A percentile compares a stretch with the other conserved stretches of the same genome.
Evolutionary conservation across 1,140 invertebrate genomes (phyloP).

Genomic region (Andrena cerasifolii): DNA sequence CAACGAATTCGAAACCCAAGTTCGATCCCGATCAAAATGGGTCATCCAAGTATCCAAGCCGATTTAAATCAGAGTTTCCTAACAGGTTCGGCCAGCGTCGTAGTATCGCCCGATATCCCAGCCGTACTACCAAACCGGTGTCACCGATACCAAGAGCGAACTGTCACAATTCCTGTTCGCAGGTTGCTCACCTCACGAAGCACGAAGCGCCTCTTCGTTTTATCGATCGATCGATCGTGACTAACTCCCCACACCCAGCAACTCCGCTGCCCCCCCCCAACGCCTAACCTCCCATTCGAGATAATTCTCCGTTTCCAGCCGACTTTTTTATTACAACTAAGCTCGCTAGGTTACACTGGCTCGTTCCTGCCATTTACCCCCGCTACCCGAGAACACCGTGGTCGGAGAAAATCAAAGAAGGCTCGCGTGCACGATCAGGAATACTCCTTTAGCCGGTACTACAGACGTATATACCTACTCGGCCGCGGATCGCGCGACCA

Average conservation of each 20-base stretch:
- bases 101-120: no score
- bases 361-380: conserved; percentile 27
- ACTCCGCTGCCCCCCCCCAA: background rate
- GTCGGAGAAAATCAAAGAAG: conserved; percentile 15
- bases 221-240: conserved; percentile 31
- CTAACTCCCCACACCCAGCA: conserved; percentile 10
- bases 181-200: conserved; percentile 21
- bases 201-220: conserved; percentile 2
- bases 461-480: conserved; percentile 23
- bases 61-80: no score
- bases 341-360: background rate
- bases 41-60: no score
- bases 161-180: conserved; percentile 6
- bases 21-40: no score
- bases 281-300: no score
- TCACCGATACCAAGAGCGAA: background rate
- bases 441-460: background rate
- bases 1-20: no score
- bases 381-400: conserved; percentile 1
- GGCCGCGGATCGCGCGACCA: conserved; percentile 3
- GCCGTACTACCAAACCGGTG: no score
- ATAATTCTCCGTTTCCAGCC: conserved; percentile 26
- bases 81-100: no score
- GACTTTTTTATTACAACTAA: background rate
- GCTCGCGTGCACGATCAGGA: conserved; percentile 23